A percentile compares a stretch with the other conserved stretches of the same genome.
phyloP scores from a whole-genome alignment of 2,113 vertebrate species.

The Erythrocebus patas region DNA sequence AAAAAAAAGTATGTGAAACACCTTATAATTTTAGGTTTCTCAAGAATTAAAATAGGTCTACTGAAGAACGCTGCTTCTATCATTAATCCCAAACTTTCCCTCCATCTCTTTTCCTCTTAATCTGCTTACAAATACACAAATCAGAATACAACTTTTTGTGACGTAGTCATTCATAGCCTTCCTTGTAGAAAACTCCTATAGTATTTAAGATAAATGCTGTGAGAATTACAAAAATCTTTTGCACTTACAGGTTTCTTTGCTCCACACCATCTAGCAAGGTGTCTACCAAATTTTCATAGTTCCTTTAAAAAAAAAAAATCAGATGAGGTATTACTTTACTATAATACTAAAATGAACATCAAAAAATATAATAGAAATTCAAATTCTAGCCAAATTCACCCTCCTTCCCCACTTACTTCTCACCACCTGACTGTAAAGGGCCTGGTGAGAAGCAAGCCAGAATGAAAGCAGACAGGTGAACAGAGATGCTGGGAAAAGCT shows the following conservation, averaged over 20 bases:
- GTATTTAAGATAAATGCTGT: neutral
- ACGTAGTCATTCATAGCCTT: neutral
- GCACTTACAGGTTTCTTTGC: constrained; percentile 94
- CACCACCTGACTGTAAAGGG: neutral
- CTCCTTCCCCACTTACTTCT: neutral
- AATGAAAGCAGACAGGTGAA: neutral
- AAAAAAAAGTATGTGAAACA: neutral
- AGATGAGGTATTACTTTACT: constrained; percentile 16
- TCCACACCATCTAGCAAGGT: constrained; percentile 90
- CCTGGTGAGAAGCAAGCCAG: neutral
- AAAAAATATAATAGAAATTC: constrained; percentile 33
- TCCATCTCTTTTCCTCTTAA: neutral
- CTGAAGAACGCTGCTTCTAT: neutral
- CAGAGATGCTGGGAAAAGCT: neutral
- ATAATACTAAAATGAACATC: neutral
- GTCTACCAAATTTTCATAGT: constrained; percentile 91
- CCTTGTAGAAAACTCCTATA: neutral
- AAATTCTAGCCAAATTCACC: neutral
- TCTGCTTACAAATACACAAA: neutral
- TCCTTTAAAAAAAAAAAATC: constrained; percentile 84
- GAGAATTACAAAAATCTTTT: neutral
- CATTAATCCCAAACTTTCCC: neutral
- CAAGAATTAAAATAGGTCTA: constrained; percentile 19
- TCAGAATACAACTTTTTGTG: neutral
- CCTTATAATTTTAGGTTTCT: neutral